A percentile compares a stretch with the other conserved stretches of the same genome.
Conservation (phyloP, 2,888 invertebrate genomes). For the Periphyllus acericola region DNA sequence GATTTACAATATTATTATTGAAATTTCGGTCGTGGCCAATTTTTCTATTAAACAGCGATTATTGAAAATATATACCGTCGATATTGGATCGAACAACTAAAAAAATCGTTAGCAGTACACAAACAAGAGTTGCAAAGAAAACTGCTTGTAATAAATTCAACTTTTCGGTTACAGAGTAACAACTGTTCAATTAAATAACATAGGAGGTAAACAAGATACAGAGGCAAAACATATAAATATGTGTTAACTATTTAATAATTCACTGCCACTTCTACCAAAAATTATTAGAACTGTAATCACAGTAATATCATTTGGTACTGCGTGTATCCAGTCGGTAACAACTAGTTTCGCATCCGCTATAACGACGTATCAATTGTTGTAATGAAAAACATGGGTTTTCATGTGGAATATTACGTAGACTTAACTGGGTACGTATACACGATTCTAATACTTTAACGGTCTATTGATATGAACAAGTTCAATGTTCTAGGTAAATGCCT, state of each 20-base stretch:
- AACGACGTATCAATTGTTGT: background rate
- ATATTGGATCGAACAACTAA: too few species aligned
- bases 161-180: background rate
- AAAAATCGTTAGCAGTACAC: background rate
- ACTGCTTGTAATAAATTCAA: background rate
- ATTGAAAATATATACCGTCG: too few species aligned
- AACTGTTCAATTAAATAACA: slow-evolving; percentile 16
- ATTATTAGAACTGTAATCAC: background rate
- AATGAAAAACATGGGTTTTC: background rate
- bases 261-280: slow-evolving; percentile 17
- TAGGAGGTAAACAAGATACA: background rate
- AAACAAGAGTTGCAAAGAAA: background rate
- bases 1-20: too few species aligned
- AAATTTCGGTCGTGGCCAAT: too few species aligned
- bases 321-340: background rate
- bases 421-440: slow-evolving; percentile 19
- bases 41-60: too few species aligned
- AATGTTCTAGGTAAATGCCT: too few species aligned
- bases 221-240: background rate
- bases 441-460: too few species aligned
- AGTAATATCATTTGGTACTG: background rate
- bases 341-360: background rate
- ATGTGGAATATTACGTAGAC: background rate
- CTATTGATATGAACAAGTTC: too few species aligned
- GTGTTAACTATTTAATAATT: background rate